A percentile compares a stretch with the other conserved stretches of the same genome.
Evolutionary conservation across 2,797 vertebrate species (phyloP).

Genomic region (Centroberyx gerrardi): DNA sequence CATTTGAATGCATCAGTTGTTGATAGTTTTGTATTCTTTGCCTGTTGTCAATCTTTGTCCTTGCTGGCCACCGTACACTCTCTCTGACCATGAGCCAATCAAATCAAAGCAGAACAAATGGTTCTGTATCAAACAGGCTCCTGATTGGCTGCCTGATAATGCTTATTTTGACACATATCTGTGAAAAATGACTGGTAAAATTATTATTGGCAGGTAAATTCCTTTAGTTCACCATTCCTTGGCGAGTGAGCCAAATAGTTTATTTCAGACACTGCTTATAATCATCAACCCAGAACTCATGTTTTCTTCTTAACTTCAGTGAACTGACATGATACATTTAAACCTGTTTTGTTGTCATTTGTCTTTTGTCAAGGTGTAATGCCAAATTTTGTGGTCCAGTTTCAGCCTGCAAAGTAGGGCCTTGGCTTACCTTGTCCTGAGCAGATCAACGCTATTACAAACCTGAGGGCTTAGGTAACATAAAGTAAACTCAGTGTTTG

Average conservation of each 20-base stretch:
- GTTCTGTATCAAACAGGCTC: background rate
- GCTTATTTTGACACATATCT: no score
- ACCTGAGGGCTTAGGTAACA: constrained; percentile 23
- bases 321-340: background rate
- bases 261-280: no score
- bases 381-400: constrained; percentile 4
- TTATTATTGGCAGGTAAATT: no score
- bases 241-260: background rate
- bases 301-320: constrained; percentile 36
- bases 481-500: constrained; percentile 1
- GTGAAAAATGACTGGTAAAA: no score
- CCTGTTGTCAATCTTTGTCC: constrained; percentile 8
- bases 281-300: constrained; percentile 20
- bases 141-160: no score
- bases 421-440: constrained; percentile 10
- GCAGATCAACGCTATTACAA: constrained; percentile 20
- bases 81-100: background rate
- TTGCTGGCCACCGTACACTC: background rate
- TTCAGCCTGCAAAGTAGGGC: background rate
- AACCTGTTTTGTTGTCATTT: no score
- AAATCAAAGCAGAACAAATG: background rate
- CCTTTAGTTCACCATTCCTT: background rate
- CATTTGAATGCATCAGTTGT: background rate
- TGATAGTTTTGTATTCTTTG: background rate
- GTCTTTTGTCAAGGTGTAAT: background rate